These are phyloP conservation scores for Oscheius sp. DNA, from an alignment of 2,888 invertebrate species.

Conservation along the genomic window DNA sequence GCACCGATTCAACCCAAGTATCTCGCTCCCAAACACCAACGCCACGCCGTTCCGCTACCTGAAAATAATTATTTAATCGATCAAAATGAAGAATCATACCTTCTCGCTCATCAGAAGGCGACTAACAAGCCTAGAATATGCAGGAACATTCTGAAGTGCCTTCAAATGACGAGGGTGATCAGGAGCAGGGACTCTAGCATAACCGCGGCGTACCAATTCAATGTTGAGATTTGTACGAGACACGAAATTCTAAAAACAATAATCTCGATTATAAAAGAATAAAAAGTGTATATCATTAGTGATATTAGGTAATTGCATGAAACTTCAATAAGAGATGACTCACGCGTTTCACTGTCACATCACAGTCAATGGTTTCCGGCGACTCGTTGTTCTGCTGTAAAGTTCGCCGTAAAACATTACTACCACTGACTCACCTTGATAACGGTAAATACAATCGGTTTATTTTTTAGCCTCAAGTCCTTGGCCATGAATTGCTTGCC, in stretches of 20 bases:
- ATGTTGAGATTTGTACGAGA: slow-evolving; percentile 69
- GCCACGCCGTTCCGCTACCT: slow-evolving; percentile 72
- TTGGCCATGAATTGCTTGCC: slow-evolving; percentile 67
- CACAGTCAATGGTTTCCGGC: slow-evolving; percentile 64
- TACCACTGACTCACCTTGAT: slow-evolving; percentile 53
- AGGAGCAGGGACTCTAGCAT: slow-evolving; percentile 69
- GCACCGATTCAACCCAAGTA: slow-evolving; percentile 71
- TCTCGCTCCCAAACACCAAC: slow-evolving; percentile 73
- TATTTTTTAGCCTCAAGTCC: slow-evolving; percentile 64
- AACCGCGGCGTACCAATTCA: slow-evolving; percentile 71
- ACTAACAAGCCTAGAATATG: slow-evolving; percentile 71
- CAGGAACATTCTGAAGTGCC: slow-evolving; percentile 66
- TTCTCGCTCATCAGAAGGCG: slow-evolving; percentile 71
- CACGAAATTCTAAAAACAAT: slow-evolving; percentile 51
- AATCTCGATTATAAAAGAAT: background rate
- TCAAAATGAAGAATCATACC: slow-evolving; percentile 27
- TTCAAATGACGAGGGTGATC: slow-evolving; percentile 66
- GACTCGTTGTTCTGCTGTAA: slow-evolving; percentile 45
- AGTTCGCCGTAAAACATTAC: background rate
- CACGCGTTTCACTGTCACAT: slow-evolving; percentile 69
- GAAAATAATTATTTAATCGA: background rate
- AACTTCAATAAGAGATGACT: slow-evolving; percentile 12
- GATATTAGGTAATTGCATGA: too few species aligned
- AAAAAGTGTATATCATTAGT: too few species aligned
- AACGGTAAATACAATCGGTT: slow-evolving; percentile 68